These are phyloP conservation scores for Eumacrocentrus americanus DNA, from an alignment of 2,888 invertebrate genomes.

Conservation along the genomic window DNA sequence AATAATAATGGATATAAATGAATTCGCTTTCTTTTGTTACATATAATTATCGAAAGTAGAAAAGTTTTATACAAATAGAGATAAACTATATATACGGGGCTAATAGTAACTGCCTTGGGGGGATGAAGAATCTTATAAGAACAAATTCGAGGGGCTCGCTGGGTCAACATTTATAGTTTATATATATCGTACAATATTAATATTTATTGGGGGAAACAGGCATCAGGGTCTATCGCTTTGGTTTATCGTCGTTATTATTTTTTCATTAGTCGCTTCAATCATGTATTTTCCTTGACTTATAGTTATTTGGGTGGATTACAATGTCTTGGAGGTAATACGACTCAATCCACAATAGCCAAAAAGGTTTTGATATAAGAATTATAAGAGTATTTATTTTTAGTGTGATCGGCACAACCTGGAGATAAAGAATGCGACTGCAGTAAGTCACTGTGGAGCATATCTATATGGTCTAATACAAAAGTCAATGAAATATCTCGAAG, in stretches of 20 bases:
- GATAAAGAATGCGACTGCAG: not conserved
- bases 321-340: slow-evolving; percentile 10
- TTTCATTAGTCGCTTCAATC: not conserved
- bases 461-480: slow-evolving; percentile 8
- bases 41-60: slow-evolving; percentile 25
- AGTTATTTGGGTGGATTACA: slow-evolving; percentile 19
- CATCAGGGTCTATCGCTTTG: slow-evolving; percentile 24
- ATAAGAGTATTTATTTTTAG: not conserved
- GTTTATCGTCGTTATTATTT: slow-evolving; percentile 16
- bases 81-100: not conserved
- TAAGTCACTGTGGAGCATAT: not conserved
- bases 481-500: slow-evolving; percentile 16
- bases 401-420: not conserved
- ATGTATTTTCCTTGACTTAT: not conserved
- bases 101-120: not conserved
- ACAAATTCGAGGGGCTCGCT: slow-evolving; percentile 7
- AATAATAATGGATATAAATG: slow-evolving; percentile 8
- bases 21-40: not conserved
- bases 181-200: slow-evolving; percentile 18
- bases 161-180: slow-evolving; percentile 3
- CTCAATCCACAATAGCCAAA: not conserved
- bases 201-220: slow-evolving; percentile 13
- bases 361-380: not conserved
- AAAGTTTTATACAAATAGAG: slow-evolving; percentile 24
- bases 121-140: not conserved